These are phyloP conservation scores for Scaptomyza tumidula DNA, from an alignment of 2,888 invertebrate species.

Conservation along the genomic window DNA sequence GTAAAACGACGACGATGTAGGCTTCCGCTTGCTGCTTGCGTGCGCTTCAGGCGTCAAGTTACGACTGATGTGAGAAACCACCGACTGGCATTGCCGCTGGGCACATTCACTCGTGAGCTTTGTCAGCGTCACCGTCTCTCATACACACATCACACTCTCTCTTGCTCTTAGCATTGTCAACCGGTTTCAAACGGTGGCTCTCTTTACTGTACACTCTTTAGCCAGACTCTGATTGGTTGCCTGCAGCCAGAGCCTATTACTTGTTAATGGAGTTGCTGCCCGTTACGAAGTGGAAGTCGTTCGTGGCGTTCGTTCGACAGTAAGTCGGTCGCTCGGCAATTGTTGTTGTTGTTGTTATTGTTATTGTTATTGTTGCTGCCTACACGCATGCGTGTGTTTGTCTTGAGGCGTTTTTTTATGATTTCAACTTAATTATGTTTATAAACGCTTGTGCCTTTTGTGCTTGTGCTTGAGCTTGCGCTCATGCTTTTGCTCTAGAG, in stretches of 20 bases:
- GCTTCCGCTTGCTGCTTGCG: slow-evolving; percentile 71
- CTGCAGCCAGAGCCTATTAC: slow-evolving; percentile 55
- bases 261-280: slow-evolving; percentile 71
- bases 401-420: slow-evolving; percentile 72
- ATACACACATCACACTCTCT: neutral
- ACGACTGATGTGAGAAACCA: slow-evolving; percentile 62
- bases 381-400: slow-evolving; percentile 63
- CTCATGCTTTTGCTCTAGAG: slow-evolving; percentile 48
- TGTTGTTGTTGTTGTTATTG: slow-evolving; percentile 18
- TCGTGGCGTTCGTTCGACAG: slow-evolving; percentile 30
- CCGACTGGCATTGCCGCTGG: slow-evolving; percentile 69
- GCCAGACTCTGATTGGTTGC: slow-evolving; percentile 69
- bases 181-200: slow-evolving; percentile 57
- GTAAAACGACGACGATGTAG: slow-evolving; percentile 13
- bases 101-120: slow-evolving; percentile 56
- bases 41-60: slow-evolving; percentile 75
- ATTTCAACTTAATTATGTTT: slow-evolving; percentile 78
- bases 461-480: slow-evolving; percentile 6
- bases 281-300: slow-evolving; percentile 50
- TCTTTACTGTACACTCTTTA: slow-evolving; percentile 62
- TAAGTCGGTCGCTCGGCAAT: slow-evolving; percentile 3
- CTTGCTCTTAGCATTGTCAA: slow-evolving; percentile 60
- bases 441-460: slow-evolving; percentile 60
- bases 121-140: slow-evolving; percentile 31
- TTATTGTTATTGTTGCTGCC: slow-evolving; percentile 29